A percentile compares a stretch with the other conserved stretches of the same genome.
phyloP scores from a whole-genome alignment of 1,140 invertebrate genomes.

The Sesamia nonagrioides region DNA sequence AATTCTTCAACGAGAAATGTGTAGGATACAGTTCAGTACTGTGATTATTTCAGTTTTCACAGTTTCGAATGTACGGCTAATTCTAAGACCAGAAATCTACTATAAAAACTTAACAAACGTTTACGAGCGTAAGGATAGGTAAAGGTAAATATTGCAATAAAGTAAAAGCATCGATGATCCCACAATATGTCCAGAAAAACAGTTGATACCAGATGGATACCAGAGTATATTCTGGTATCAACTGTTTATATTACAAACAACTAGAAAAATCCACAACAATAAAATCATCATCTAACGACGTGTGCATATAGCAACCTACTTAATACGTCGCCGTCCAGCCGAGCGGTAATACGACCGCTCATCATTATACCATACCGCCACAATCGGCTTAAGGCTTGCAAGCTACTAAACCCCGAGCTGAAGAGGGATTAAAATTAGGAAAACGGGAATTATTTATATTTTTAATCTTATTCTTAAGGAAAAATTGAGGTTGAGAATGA shows the following conservation, averaged over 20 bases:
- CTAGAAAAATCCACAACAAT: no score
- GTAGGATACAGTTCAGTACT: no score
- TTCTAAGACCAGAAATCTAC: not conserved
- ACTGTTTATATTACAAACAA: no score
- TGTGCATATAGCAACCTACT: no score
- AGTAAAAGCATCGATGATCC: conserved; percentile 17
- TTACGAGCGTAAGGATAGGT: conserved; percentile 6
- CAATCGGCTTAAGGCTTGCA: conserved; percentile 42
- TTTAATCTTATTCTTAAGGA: not conserved
- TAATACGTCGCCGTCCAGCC: not conserved
- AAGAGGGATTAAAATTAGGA: conserved; percentile 30
- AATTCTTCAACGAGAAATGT: not conserved
- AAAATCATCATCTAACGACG: no score
- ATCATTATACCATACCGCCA: conserved; percentile 38
- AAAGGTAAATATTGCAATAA: conserved; percentile 15
- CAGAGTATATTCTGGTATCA: no score
- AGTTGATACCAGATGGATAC: not conserved
- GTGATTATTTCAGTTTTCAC: not conserved
- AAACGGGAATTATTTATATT: conserved; percentile 26
- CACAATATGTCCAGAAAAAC: conserved; percentile 1
- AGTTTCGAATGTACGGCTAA: not conserved
- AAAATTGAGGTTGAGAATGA: not conserved
- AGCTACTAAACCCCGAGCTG: conserved; percentile 19
- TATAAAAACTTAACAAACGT: not conserved
- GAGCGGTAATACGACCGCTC: conserved; percentile 31